Evolutionary conservation across 1,140 invertebrate species (phyloP), one percentile per base, ranked within the genome.

Genomic region (Branchinecta lindahli): DNA sequence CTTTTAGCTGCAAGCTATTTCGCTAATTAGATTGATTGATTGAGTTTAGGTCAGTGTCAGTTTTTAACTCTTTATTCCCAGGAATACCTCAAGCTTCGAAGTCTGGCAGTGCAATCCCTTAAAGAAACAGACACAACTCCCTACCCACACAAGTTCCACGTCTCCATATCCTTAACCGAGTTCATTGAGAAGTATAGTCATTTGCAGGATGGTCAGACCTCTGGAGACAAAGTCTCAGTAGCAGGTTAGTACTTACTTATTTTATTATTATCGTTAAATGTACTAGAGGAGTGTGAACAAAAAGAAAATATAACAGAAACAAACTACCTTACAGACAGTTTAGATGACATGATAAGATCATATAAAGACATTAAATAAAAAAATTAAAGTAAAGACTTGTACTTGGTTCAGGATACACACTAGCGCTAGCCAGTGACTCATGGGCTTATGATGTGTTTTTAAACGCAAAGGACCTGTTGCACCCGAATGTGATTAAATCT

Each of bases 141-240:
- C n/a, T 99, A 99, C 80, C 96, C 96, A 20, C 97, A 99, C 80
- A 99, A 99, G 81, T 99, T 96, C 77, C 83, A 93, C 81, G 96
- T 99, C 0, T 85, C 87, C 5, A 91, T 86, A 33, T 96, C 94
- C 0, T 79, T 99, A 69, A 85, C 88, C 75, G 87, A 90, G 33
- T 99, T 96, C 76, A 92, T 99, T 74, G 84, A 89, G 68, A 92
- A 90, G 74, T 99, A 95, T 77, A 75, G 83, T 74, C 76, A 85
- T 65, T 72, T 85, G 46, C 84, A 84, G 70, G 84, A 87, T 76
- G 91, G 88, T 44, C 85, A 95, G 76, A 84, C 88, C n/a, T 75
- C 90, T n/a, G 85, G 91, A 71, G 84, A 87, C 76, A 83, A 85
- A 61, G 81, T 80, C 7, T 77, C 89, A 44, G 89, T 86, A 74